Conservation (phyloP, 2,797 vertebrate genomes). For the Gymnopithys bicolor region DNA sequence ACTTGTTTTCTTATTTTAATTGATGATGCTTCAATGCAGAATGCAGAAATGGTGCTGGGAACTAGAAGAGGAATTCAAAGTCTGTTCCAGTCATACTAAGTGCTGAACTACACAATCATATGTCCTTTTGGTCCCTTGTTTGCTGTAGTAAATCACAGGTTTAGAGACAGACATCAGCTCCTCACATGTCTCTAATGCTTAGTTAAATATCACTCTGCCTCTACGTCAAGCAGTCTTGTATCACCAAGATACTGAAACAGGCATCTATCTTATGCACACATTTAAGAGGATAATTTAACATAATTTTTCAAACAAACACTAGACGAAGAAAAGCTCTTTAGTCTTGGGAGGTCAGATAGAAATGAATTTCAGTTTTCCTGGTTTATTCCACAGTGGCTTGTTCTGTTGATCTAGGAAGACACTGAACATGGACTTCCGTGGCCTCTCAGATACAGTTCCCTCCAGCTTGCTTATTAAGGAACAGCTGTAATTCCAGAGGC, state of each 20-base stretch:
- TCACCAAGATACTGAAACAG: neutral
- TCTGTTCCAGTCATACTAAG: neutral
- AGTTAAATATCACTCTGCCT: neutral
- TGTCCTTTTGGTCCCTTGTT: neutral
- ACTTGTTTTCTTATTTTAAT: neutral
- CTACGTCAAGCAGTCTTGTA: neutral
- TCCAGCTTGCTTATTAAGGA: neutral
- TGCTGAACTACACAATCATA: neutral
- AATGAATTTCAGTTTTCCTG: neutral
- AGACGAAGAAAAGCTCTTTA: neutral
- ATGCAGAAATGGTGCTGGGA: neutral
- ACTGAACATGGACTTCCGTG: neutral
- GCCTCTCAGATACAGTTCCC: neutral
- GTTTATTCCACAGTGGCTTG: neutral
- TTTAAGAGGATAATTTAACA: neutral
- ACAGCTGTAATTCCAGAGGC: neutral
- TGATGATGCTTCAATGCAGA: neutral
- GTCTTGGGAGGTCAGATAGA: neutral
- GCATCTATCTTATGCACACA: neutral
- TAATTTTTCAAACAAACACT: constrained; percentile 2
- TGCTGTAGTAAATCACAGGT: neutral
- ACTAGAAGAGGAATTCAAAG: neutral
- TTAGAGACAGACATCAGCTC: neutral
- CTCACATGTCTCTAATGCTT: neutral
- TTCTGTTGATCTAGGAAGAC: neutral